Conservation (phyloP, 2,113 vertebrate species). For the Caretta caretta region DNA sequence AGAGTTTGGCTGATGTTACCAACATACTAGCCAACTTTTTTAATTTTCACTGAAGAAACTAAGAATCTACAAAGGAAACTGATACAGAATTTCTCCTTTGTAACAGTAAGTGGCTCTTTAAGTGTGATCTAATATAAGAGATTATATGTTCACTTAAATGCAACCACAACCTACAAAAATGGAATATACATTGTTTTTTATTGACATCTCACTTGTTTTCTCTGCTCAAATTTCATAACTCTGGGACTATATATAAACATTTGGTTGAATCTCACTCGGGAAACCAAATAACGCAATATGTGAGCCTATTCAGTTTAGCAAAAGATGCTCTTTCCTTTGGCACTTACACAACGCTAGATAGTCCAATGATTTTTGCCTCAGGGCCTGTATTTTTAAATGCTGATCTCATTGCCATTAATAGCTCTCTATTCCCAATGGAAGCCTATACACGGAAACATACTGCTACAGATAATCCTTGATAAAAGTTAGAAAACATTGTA, state of each 20-base stretch:
- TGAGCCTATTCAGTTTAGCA: neutral
- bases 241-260: neutral
- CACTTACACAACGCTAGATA: neutral
- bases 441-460: neutral
- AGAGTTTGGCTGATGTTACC: neutral
- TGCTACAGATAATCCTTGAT: neutral
- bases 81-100: neutral
- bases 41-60: neutral
- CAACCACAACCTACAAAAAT: conserved; percentile 14
- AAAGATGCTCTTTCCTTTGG: neutral
- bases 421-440: neutral
- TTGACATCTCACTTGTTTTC: conserved; percentile 1
- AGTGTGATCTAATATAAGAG: neutral
- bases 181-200: neutral
- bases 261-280: neutral
- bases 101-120: neutral
- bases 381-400: neutral
- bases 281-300: neutral
- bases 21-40: neutral
- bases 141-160: neutral
- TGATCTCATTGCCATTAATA: neutral
- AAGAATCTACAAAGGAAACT: neutral
- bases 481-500: neutral
- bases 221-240: neutral
- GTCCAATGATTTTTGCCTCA: neutral